Base-by-base conservation (phyloP, 2,113 vertebrate genomes). In the Corapipo altera region DNA sequence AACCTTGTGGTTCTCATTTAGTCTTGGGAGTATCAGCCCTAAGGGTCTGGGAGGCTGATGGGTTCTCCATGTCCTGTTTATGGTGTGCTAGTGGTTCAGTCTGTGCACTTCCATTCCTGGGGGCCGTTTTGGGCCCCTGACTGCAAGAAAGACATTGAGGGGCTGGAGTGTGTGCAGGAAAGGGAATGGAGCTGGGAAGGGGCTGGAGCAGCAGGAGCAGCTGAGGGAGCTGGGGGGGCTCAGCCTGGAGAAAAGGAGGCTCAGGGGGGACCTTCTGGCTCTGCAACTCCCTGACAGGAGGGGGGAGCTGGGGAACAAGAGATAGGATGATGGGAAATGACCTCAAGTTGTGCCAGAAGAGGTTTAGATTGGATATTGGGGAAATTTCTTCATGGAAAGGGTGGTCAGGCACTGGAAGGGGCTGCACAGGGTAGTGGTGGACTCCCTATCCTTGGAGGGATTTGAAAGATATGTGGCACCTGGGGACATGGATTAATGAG, bases 141-240 rank as follows among this genome's bases (percentile, higher is more conserved):
- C 21, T 39, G 7, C 9, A 30, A 11, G 32, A 48, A 13, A 39
- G 12, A 22, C 20, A 9, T 0, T 0, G 58, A 76, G 32, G n/a
- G 9, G n/a, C 71, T 66, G 35, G 12, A 48, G 44, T 0, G 0
- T 30, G 19, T 43, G 26, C 75, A 54, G 21, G 28, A 64, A 2
- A 52, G 37, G 35, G 28, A 62, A 32, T 0, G 0, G 51, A 46
- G 61, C 15, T 80, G 62, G 24, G 19, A 28, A 30, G 33, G 30
- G 2, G 6, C 21, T 55, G 66, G 55, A 62, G 33, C 43, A 30
- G 13, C 30, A 71, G 57, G 20, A 61, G 24, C 1, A 1, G 37
- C 80, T 43, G 66, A 66, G 54, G 32, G 58, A 66, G 24, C 37
- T 52, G 55, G 41, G 2, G 64, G 33, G 46, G 49, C 65, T 71